Evolutionary conservation across 2,113 vertebrate species (phyloP), one percentile per base, ranked within the genome.

Genomic region (Ictalurus punctatus): DNA sequence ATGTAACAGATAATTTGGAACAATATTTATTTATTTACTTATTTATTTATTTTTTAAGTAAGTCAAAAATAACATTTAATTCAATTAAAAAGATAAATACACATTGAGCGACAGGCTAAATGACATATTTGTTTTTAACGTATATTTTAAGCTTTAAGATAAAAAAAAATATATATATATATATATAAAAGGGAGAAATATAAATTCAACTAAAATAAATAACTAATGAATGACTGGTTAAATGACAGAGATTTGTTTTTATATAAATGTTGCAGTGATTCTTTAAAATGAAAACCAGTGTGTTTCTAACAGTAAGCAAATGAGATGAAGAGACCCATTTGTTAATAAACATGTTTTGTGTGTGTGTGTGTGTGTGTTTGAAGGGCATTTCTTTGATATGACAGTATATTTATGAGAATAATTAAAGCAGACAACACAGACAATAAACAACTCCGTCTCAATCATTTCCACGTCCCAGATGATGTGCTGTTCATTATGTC

Each of bases 401-500:
- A 40, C 48, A 4, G 25, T 21, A 40, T 37, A 27, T 86, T 56
- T 74, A 76, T 76, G 34, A 40, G 30, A 74, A 56, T 59, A 59
- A 86, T 58, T 37, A 59, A 86, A 86, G 16, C 44, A 73, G 84
- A 52, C 27, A 4, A 73, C 54, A 1, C 19, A 34, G 52, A 40
- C 65, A 73, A 8, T 85, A 73, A 85, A 83, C 81, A 83, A 63
- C 27, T 63, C 81, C 25, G 12, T 63, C 81, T 63, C 58, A 25
- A 83, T 63, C 81, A 44, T 10, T 27, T 83, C 63, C 81, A 73
- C 2, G 10, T 74, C 30, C 56, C 67, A 27, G 67, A 34, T 23
- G 84, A 86, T 86, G 54, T 86, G 67, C 52, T 74, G 67, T 37
- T 86, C 67, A 58, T 86, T 73, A 74, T 58, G 69, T 86, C 25